Percentiles rank a stretch among this genome's conserved stretches.
Conservation (phyloP, 2,888 invertebrate genomes). For the Lumbricus terrestris region DNA sequence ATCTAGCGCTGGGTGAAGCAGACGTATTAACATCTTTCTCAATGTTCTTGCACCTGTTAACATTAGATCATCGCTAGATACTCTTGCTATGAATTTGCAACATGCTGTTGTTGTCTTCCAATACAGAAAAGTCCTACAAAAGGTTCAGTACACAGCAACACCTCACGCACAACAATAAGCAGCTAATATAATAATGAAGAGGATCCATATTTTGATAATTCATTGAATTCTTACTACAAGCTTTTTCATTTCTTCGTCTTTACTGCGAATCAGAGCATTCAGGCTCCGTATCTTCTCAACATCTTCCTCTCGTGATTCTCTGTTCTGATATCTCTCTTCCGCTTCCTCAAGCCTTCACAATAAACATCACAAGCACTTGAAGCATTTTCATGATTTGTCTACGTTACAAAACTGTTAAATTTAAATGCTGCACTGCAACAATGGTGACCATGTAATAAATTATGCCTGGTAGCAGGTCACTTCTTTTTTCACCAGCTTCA, state of each 20-base stretch:
- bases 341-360: slow-evolving; percentile 50
- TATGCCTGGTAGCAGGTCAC: too few species aligned
- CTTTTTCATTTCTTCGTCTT: slow-evolving; percentile 51
- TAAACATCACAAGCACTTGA: background rate
- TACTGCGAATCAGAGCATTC: slow-evolving; percentile 46
- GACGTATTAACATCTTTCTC: background rate
- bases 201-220: background rate
- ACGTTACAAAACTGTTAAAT: background rate
- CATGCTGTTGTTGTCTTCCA: background rate
- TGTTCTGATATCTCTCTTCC: slow-evolving; percentile 52
- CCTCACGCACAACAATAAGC: background rate
- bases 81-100: background rate
- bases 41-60: background rate
- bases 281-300: slow-evolving; percentile 53
- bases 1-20: background rate
- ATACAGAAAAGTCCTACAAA: background rate
- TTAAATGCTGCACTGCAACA: background rate
- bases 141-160: background rate
- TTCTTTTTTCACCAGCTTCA: background rate
- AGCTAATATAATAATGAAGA: background rate
- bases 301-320: slow-evolving; percentile 58
- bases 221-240: slow-evolving; percentile 46
- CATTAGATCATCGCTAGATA: too few species aligned
- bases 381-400: background rate
- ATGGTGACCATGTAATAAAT: too few species aligned